A percentile compares a stretch with the other conserved stretches of the same genome.
Evolutionary conservation across 35 echinoderm and acorn worm genomes (phyloP).

Genomic region (Eucidaris tribuloides): DNA sequence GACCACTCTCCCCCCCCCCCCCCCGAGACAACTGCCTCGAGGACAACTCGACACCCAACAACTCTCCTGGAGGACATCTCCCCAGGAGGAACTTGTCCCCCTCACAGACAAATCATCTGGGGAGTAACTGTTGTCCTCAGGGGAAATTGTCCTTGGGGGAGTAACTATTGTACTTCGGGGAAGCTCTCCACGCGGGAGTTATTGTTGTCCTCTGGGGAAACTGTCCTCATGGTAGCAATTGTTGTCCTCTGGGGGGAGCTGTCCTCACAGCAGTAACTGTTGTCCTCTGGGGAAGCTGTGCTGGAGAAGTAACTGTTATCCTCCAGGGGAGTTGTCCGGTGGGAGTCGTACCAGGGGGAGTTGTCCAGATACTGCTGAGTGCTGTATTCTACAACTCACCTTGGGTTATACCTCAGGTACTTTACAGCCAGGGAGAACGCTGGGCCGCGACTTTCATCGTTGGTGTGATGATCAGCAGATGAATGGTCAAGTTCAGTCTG

Average conservation of each 20-base stretch:
- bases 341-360: neutral
- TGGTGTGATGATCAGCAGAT: conserved; percentile 42
- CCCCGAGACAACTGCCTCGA: no score
- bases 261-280: neutral
- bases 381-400: neutral
- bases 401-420: conserved; percentile 45
- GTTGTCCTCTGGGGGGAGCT: neutral
- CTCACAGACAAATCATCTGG: no score
- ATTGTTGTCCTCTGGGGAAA: neutral
- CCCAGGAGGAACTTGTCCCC: no score
- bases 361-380: neutral
- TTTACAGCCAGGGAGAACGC: conserved; percentile 34
- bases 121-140: no score
- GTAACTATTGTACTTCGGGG: no score
- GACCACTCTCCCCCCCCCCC: no score
- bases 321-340: no score
- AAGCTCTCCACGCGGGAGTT: no score
- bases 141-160: no score
- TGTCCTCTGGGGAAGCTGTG: neutral
- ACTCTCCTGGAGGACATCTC: no score
- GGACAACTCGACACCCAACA: no score
- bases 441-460: conserved; percentile 37
- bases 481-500: conserved; percentile 60
- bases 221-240: neutral
- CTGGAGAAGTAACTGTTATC: no score